Evolutionary conservation across 2,888 invertebrate genomes (phyloP).

Genomic region (Epinotia bilunana): DNA sequence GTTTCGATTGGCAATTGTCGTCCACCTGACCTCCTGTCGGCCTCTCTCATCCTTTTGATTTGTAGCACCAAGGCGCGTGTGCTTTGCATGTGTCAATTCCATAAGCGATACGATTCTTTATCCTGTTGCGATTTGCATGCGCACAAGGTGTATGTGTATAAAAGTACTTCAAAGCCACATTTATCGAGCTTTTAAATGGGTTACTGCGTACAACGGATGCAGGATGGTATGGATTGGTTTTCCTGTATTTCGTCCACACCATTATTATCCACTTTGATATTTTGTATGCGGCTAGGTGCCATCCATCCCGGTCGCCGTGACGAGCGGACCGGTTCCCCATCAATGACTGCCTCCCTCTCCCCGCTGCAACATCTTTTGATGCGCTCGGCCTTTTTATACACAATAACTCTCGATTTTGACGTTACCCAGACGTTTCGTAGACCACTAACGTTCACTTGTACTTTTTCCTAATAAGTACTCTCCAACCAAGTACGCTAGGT

Average conservation of each 20-base stretch:
- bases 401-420: slow-evolving; percentile 75
- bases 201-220: background rate
- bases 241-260: slow-evolving; percentile 24
- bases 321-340: slow-evolving; percentile 77
- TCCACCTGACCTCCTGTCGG: slow-evolving; percentile 80
- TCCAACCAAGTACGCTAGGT: background rate
- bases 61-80: slow-evolving; percentile 68
- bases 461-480: slow-evolving; percentile 32
- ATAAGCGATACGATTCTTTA: slow-evolving; percentile 47
- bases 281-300: slow-evolving; percentile 53
- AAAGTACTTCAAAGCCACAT: slow-evolving; percentile 19
- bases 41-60: slow-evolving; percentile 76
- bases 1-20: slow-evolving; percentile 69
- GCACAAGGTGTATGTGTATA: slow-evolving; percentile 12
- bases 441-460: slow-evolving; percentile 40
- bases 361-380: slow-evolving; percentile 61
- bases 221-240: slow-evolving; percentile 6
- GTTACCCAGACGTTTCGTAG: slow-evolving; percentile 60
- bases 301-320: slow-evolving; percentile 76
- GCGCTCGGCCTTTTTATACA: slow-evolving; percentile 63
- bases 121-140: slow-evolving; percentile 39
- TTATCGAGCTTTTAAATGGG: slow-evolving; percentile 7
- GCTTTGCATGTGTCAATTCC: slow-evolving; percentile 70
- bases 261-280: slow-evolving; percentile 29
- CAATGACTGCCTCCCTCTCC: slow-evolving; percentile 77